phyloP scores from a whole-genome alignment of 2,888 invertebrate genomes.

The Cerastis leucographa region DNA sequence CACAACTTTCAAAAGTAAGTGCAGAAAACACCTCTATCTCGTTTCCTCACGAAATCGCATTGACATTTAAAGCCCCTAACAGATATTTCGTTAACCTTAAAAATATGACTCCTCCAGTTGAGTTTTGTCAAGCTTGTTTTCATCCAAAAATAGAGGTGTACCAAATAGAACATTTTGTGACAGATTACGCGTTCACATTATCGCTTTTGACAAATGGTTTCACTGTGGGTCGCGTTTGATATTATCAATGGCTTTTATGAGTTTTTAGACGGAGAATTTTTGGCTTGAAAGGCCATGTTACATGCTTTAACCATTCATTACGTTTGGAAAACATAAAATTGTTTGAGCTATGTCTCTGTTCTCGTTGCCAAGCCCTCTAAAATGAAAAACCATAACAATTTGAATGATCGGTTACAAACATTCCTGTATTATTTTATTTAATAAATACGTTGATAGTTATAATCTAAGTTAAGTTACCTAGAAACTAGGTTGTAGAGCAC shows the following conservation, averaged over 20 bases:
- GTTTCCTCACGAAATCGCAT: not conserved
- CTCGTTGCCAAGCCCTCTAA: not conserved
- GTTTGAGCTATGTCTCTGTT: not conserved
- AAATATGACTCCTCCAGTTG: not conserved
- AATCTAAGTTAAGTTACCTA: too few species aligned
- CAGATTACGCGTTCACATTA: conserved; percentile 38
- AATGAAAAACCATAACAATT: not conserved
- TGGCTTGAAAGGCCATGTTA: not conserved
- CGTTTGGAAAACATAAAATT: not conserved
- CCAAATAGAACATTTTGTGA: conserved; percentile 32
- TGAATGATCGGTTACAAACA: not conserved
- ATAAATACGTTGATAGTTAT: not conserved
- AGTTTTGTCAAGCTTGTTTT: conserved; percentile 4
- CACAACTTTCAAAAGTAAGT: conserved; percentile 3
- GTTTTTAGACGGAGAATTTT: conserved; percentile 16
- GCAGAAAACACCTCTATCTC: not conserved
- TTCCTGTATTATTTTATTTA: not conserved
- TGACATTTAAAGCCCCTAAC: not conserved
- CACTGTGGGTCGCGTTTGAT: conserved; percentile 39
- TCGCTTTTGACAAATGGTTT: conserved; percentile 37
- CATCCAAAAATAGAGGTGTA: conserved; percentile 17
- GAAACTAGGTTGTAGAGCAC: not conserved
- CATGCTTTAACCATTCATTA: not conserved
- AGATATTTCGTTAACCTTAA: not conserved
- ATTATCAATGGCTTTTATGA: conserved; percentile 47